Base-by-base conservation (phyloP, 2,888 invertebrate species). In the Glomeris marginata region DNA sequence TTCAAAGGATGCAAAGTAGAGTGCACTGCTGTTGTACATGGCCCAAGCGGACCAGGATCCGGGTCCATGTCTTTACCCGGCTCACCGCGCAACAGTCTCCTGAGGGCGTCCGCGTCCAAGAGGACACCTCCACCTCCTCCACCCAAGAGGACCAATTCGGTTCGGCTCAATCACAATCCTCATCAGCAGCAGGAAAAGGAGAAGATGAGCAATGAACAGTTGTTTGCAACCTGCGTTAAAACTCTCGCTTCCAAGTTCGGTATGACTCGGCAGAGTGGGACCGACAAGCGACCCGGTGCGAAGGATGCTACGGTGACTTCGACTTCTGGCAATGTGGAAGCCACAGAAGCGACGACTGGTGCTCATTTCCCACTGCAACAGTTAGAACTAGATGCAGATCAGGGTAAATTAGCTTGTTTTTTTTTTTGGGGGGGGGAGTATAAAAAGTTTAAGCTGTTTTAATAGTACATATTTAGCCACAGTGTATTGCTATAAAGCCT, bases 51-150 rank as follows among this genome's bases (percentile, higher is more conserved):
- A 41, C 22, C 28, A 22, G 18, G 47, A 47, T 37, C 38, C 40
- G 37, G 37, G 47, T 40, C 33, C 47, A 5, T 28, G 41, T 54
- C 57, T 10, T 55, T 56, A 40, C 57, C 59, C 45, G 57, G 57
- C 20, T 58, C 60, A 2, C 59, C 60, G 10, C 50, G 56, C 18
- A 57, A 59, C 45, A 55, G 55, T n/a, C 56, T 57, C 8, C 42
- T 59, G n/a, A 56, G 58, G n/a, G 55, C 56, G 4, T 28, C 28
- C 4, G 28, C 28, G 28, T 28, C 28, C 13, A 62, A 60, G 50
- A 66, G 64, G 56, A 60, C 63, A 18, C 65, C 66, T 1, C 67
- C 68, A 8, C 71, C 71, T n/a, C 69, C 70, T 2, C 71, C 71
- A 6, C 71, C 72, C 2, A 70, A 70, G 58, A 61, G 72, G 37